Conservation (phyloP, 2,113 vertebrate genomes). For the Hiodon tergisus region DNA sequence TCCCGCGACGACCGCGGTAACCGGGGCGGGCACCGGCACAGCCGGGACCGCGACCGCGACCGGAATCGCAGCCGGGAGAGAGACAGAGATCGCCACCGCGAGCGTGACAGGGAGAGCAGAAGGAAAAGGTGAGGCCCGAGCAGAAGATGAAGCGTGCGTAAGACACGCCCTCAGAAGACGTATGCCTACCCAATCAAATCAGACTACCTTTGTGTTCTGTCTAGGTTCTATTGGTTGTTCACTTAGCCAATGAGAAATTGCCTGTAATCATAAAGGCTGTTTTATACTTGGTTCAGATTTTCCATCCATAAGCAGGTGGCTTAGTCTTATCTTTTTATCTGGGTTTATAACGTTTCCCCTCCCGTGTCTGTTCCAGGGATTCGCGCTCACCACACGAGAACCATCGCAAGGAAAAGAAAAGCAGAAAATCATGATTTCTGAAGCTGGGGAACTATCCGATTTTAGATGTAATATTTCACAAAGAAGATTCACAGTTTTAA, state of each 20-base stretch:
- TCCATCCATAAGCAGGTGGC: not conserved
- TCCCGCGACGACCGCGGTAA: constrained; percentile 49
- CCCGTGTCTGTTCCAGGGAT: constrained; percentile 56
- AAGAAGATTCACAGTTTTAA: too few relatives aligned
- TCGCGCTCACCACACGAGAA: constrained; percentile 66
- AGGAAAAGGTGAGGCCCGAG: constrained; percentile 38
- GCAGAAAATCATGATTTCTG: constrained; percentile 52
- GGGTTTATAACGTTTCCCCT: not conserved
- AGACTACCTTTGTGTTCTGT: too few relatives aligned
- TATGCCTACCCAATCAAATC: too few relatives aligned
- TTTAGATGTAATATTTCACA: not conserved
- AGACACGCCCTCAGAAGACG: too few relatives aligned
- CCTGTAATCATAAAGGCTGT: too few relatives aligned
- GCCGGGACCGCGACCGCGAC: constrained; percentile 56
- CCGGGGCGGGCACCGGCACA: constrained; percentile 58
- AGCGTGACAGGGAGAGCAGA: constrained; percentile 57
- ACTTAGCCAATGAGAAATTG: too few relatives aligned
- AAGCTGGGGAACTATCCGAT: not conserved
- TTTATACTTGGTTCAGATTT: too few relatives aligned
- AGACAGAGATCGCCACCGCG: constrained; percentile 20
- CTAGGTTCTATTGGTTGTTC: too few relatives aligned
- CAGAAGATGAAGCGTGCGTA: too few relatives aligned
- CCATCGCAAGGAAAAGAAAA: constrained; percentile 68
- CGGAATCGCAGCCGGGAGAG: constrained; percentile 52
- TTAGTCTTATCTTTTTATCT: not conserved